Evolutionary conservation across 1,140 invertebrate genomes (phyloP), one percentile per base, ranked within the genome.

Genomic region (Psilanteris sp.): DNA sequence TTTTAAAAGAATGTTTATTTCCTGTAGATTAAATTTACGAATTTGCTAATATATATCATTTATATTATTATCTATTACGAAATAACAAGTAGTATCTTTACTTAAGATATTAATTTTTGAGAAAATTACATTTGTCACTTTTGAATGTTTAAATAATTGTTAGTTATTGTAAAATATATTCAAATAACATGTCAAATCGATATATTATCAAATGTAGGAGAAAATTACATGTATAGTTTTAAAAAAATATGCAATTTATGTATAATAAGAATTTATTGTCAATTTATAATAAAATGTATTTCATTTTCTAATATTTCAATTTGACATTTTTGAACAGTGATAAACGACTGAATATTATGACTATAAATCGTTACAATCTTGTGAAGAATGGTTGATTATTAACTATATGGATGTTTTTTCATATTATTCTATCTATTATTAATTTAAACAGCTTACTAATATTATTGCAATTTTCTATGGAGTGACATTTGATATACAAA

Each of bases 91-190:
- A 59, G 34, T 50, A 57, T 27, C 43, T 57, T 32, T 5, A 15
- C 54, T 15, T 36, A 15, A 46, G 55, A 3, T 34, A 16, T 14
- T 20, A 10, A n/a, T 3, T 10, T 24, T 62, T 50, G 57, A 7
- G 31, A 15, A 10, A 15, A 39, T 48, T 8, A 1, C 13, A 61
- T 27, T 10, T 37, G 8, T 48, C 4, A 39, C 48, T 39, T 24
- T 4, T 44, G 57, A 62, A 62, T 50, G 44, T 64, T 64, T 27
- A 34, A 62, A 62, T 62, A 62, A 48, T 62, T 48, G 57, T 62
- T 62, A 48, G 57, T 39, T 39, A 62, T 14, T 62, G 22, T 29
- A 62, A 62, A 62, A 39, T 48, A 39, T 48, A 37, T 55, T n/a
- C 4, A 9, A 20, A 29, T 22, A 18, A 11, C 11, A 34, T 36